Evolutionary conservation across 1,140 invertebrate genomes (phyloP), one percentile per base, ranked within the genome.

Genomic region (Neodiprion virginianus): DNA sequence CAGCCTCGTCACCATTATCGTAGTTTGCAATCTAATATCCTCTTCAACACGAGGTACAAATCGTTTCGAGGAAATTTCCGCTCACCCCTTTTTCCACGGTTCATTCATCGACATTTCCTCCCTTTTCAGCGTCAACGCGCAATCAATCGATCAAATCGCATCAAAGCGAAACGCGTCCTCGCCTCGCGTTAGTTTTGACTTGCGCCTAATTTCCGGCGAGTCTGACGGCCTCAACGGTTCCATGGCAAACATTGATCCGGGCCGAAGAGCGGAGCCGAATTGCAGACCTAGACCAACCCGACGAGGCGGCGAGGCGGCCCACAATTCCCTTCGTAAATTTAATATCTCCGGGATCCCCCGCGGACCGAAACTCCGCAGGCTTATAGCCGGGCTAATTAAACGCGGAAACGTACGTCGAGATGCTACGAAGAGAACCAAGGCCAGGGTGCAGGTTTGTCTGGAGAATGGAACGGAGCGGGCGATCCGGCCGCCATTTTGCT

Each of bases 331-430:
- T 61, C 53, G 53, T 40, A 40, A 40, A 61, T 14, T 7, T 61
- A 61, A 61, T 61, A 61, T 61, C 53, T 40, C 28, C 53, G 4
- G n/a, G n/a, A 61, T 17, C n/a, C 53, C 53, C 11, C 11, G 11
- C 8, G 11, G 11, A 17, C 4, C 11, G n/a, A 12, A 12, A 61
- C 53, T 40, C 28, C 28, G 28, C 28, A 40, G 28, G 28, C 28
- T 40, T 40, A 17, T 61, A 61, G 53, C 53, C 53, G 53, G 53
- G 53, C 53, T 61, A 61, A 61, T 61, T 61, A 61, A 61, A 61
- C 53, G 11, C 53, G 53, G 4, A 5, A 61, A 14, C 53, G 11
- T 7, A 61, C 11, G 53, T 12, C 11, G 8, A 17, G 53, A 61
- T 12, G 28, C 28, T 40, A 5, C 28, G 28, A 40, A 40, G 28